Conservation (phyloP, 1,140 invertebrate genomes). For the Ips typographus region DNA sequence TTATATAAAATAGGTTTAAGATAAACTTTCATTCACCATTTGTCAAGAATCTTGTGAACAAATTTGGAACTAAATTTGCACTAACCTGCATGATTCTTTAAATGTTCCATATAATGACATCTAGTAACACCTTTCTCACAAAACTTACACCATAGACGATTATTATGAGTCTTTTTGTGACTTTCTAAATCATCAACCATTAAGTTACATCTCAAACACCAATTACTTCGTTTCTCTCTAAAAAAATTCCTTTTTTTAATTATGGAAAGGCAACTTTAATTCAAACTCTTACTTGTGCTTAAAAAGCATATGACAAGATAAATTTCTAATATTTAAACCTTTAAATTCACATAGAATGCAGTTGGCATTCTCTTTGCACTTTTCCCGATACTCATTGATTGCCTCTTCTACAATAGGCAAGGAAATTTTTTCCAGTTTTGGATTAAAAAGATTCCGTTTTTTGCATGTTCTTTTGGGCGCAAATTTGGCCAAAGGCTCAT, state of each 20-base stretch:
- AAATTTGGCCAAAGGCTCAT: slow-evolving; percentile 25
- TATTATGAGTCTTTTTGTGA: slow-evolving; percentile 29
- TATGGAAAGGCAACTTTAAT: neutral
- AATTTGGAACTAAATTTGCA: slow-evolving; percentile 1
- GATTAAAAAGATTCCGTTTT: slow-evolving; percentile 12
- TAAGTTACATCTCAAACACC: slow-evolving; percentile 35
- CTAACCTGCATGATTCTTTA: slow-evolving; percentile 34
- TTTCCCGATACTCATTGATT: slow-evolving; percentile 29
- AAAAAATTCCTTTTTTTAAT: neutral
- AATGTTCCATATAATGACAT: slow-evolving; percentile 36
- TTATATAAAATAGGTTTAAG: too few relatives aligned
- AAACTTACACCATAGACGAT: slow-evolving; percentile 27
- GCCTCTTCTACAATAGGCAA: slow-evolving; percentile 21
- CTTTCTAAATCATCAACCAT: slow-evolving; percentile 24
- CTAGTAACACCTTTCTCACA: slow-evolving; percentile 30
- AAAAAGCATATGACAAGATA: slow-evolving; percentile 35
- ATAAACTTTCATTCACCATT: too few relatives aligned
- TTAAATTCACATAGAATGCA: slow-evolving; percentile 36
- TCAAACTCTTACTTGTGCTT: slow-evolving; percentile 32
- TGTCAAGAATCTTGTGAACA: too few relatives aligned
- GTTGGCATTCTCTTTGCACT: slow-evolving; percentile 27
- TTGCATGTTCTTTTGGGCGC: slow-evolving; percentile 8
- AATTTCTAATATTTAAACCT: slow-evolving; percentile 29
- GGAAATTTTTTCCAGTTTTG: slow-evolving; percentile 30
- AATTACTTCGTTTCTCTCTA: slow-evolving; percentile 26